These are phyloP conservation scores for Cantharis rufa DNA, from an alignment of 2,888 invertebrate species.

Conservation along the genomic window DNA sequence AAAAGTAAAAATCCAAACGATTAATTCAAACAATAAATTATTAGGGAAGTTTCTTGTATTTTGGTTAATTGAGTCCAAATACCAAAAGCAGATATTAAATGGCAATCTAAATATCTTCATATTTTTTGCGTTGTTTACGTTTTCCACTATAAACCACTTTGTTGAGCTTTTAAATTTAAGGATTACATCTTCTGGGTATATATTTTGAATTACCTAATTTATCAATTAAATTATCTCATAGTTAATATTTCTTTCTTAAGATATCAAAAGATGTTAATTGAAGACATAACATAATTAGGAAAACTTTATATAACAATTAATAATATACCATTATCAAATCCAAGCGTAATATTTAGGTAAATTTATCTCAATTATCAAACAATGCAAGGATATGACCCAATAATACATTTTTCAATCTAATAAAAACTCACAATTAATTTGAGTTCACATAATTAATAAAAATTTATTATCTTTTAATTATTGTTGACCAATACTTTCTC, in stretches of 20 bases:
- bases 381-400: conserved; percentile 1
- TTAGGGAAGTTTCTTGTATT: too few relatives aligned
- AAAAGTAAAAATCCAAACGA: too few relatives aligned
- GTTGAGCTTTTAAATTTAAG: too few relatives aligned
- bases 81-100: too few relatives aligned
- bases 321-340: not conserved
- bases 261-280: not conserved
- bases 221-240: not conserved
- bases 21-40: too few relatives aligned
- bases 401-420: not conserved
- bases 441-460: not conserved
- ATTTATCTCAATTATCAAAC: not conserved
- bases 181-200: too few relatives aligned
- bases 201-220: too few relatives aligned
- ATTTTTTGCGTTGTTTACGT: too few relatives aligned
- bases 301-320: not conserved
- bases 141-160: too few relatives aligned
- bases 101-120: too few relatives aligned
- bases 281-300: not conserved
- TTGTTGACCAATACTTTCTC: not conserved
- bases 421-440: not conserved
- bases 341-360: not conserved
- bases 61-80: too few relatives aligned
- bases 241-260: not conserved
- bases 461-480: not conserved